Percentiles rank a stretch among this genome's conserved stretches.
Evolutionary conservation across 2,797 vertebrate genomes (phyloP).

Genomic region (Kryptolebias ocellatus): DNA sequence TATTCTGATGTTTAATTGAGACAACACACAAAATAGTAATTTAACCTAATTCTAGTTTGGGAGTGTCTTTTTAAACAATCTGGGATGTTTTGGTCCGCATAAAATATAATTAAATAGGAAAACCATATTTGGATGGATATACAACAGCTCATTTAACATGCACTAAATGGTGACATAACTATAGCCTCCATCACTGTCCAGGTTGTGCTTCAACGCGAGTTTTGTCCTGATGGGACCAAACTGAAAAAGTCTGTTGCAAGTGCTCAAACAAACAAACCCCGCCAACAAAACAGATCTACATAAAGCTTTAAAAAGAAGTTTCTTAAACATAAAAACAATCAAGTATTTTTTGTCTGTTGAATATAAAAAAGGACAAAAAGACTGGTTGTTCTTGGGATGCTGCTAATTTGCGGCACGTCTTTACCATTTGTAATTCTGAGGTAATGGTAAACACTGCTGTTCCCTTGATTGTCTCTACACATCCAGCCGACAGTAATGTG

Average conservation of each 20-base stretch:
- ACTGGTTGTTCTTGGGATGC: slow-evolving; percentile 21
- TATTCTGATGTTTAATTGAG: too few species aligned
- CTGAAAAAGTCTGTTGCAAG: slow-evolving; percentile 11
- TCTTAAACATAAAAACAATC: slow-evolving; percentile 24
- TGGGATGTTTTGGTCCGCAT: slow-evolving; percentile 21
- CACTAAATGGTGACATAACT: slow-evolving; percentile 16
- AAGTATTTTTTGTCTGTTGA: slow-evolving; percentile 34
- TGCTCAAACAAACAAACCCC: not conserved
- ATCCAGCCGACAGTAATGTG: slow-evolving; percentile 40
- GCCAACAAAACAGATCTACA: slow-evolving; percentile 12
- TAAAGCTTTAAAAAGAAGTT: slow-evolving; percentile 17
- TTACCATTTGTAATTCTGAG: slow-evolving; percentile 41
- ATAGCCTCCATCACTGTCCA: slow-evolving; percentile 12
- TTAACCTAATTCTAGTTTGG: not conserved
- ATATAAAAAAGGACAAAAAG: slow-evolving; percentile 11
- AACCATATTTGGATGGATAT: slow-evolving; percentile 40
- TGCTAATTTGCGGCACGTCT: slow-evolving; percentile 41
- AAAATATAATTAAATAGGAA: slow-evolving; percentile 13
- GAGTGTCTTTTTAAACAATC: slow-evolving; percentile 24
- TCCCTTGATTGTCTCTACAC: slow-evolving; percentile 56
- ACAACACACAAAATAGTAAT: not conserved
- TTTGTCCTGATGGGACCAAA: slow-evolving; percentile 24
- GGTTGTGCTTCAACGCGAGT: slow-evolving; percentile 20
- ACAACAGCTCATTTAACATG: slow-evolving; percentile 23
- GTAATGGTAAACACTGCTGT: slow-evolving; percentile 42